These are phyloP conservation scores for Hyposmocoma kahamanoa DNA, from an alignment of 1,140 invertebrate genomes.

Conservation along the genomic window DNA sequence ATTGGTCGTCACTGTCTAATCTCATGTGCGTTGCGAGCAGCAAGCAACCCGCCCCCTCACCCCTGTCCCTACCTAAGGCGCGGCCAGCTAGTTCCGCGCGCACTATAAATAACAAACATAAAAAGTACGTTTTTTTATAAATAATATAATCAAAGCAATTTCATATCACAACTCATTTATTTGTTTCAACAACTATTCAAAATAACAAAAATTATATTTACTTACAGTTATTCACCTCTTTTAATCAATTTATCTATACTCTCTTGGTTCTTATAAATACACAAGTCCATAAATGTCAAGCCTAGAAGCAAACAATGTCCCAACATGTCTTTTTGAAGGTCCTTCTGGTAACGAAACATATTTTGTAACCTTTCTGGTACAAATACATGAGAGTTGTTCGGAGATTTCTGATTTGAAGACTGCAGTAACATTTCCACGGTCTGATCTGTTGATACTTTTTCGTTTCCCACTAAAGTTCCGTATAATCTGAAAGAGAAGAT, in stretches of 20 bases:
- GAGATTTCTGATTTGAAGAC: constrained; percentile 10
- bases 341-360: constrained; percentile 43
- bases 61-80: too few relatives aligned
- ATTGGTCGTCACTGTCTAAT: too few relatives aligned
- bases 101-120: too few relatives aligned
- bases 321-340: constrained; percentile 58
- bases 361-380: constrained; percentile 30
- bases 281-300: constrained; percentile 67
- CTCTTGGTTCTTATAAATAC: constrained; percentile 54
- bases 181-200: too few relatives aligned
- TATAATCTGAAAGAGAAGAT: constrained; percentile 52
- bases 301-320: constrained; percentile 55
- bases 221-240: constrained; percentile 3
- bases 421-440: constrained; percentile 51
- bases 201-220: background rate
- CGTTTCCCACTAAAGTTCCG: constrained; percentile 61
- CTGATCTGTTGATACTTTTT: constrained; percentile 60
- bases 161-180: too few relatives aligned
- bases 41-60: too few relatives aligned
- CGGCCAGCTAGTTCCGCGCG: too few relatives aligned
- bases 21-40: too few relatives aligned
- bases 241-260: constrained; percentile 41
- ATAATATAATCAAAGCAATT: too few relatives aligned
- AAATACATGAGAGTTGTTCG: constrained; percentile 27
- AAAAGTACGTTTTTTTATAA: too few relatives aligned